phyloP scores from a whole-genome alignment of 2,888 invertebrate species.

The Drosophila demipolita region DNA sequence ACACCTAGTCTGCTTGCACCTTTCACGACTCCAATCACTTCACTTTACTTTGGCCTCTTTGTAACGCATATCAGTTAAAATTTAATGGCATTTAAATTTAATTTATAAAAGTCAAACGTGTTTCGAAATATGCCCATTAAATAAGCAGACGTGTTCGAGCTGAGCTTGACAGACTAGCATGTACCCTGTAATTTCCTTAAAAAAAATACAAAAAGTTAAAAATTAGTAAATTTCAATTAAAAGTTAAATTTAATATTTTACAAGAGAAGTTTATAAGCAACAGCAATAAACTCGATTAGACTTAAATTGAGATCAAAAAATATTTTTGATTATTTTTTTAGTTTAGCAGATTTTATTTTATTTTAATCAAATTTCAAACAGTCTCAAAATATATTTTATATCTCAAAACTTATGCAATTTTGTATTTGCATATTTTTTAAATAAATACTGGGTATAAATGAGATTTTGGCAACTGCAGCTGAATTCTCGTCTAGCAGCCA shows the following conservation, averaged over 20 bases:
- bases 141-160: background rate
- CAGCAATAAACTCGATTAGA: background rate
- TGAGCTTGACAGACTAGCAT: background rate
- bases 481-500: background rate
- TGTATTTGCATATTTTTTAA: background rate
- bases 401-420: background rate
- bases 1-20: conserved; percentile 39
- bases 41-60: conserved; percentile 24
- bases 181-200: background rate
- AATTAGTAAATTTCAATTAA: background rate
- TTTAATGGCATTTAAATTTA: conserved; percentile 75
- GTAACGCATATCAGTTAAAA: conserved; percentile 49
- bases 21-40: conserved; percentile 41
- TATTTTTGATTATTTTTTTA: no score
- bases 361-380: no score
- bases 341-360: no score
- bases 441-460: conserved; percentile 2
- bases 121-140: conserved; percentile 60
- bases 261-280: background rate
- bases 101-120: conserved; percentile 71
- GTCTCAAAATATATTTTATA: background rate
- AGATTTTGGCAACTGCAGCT: background rate
- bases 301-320: background rate
- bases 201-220: background rate
- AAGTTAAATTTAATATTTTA: background rate